Base-by-base conservation (phyloP, 2,888 invertebrate species). In the Acrobasis consociella region DNA sequence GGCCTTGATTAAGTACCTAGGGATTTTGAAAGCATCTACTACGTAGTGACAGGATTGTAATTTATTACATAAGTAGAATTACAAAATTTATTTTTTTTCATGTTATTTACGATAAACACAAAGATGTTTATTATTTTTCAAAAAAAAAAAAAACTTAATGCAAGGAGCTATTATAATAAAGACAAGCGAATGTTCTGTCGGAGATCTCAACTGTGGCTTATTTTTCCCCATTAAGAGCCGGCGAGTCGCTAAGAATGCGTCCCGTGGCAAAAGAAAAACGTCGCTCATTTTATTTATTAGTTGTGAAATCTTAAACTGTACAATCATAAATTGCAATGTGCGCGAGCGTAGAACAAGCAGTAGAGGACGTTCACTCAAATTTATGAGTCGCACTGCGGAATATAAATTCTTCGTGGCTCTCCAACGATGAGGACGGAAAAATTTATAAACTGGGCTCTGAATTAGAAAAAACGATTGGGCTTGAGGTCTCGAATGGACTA, bases 371-470 rank as follows among this genome's bases (percentile, higher is more conserved):
- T 83, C 84, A 83, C 84, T 83, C 84, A 85, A 86, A 91, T 90
- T 91, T 91, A 91, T 90, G 89, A 87, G 90, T 86, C 90, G 90
- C 90, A 91, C 69, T 91, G 90, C 90, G 90, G 90, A 86, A 88
- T 87, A 90, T 89, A 89, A 89, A 90, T 89, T 86, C 86, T 85
- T 83, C 80, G 79, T 82, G 77, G 82, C 79, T 81, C 79, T 77
- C 80, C 77, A 67, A 70, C 81, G 81, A 81, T 77, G 83, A 81
- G 77, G 81, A 81, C 81, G 72, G 71, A 86, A 85, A 87, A 86
- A 84, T 79, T 69, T 82, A 81, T 79, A 78, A 80, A 81, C 79
- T 81, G 78, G 77, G 72, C 77, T 70, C 64, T 61, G 70, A 67
- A 71, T 62, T 63, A 67, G 66, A 69, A 69, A 68, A 66, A 64